Evolutionary conservation across 2,888 invertebrate species (phyloP), one percentile per base, ranked within the genome.

Genomic region (Xylophagus ater): DNA sequence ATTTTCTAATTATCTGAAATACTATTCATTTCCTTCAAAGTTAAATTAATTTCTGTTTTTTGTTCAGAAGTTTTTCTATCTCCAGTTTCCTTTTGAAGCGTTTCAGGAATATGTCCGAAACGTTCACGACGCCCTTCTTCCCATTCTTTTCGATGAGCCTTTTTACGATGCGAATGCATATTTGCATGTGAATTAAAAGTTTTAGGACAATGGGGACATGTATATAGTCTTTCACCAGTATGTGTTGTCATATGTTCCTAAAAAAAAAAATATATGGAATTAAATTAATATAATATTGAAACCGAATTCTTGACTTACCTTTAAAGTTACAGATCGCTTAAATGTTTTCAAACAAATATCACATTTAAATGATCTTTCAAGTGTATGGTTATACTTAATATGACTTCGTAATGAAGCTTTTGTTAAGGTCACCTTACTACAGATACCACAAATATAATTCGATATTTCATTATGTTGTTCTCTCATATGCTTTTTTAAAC

Each of bases 381-480:
- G 32, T 20, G 28, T 34, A 40, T 47, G 47, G 5, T 43, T 40
- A 17, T 41, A 43, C 3, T 34, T 33, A 12, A 41, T 45, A 18
- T 47, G 47, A 20, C 42, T 45, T 24, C 36, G 34, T 21, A 47
- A 24, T 13, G 44, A 44, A 18, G 40, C 40, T 21, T 33, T 33
- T 18, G 39, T 43, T 10, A 37, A 37, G 5, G 45, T 40, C 17
- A 24, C 12, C 20, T 47, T 47, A 4, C 57, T 55, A 41, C 62
- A 63, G 52, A 61, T 56, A 2, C 54, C 53, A 34, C 62, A 63
- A 23, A 55, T 55, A 37, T 61, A 57, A 4, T 49, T 35, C n/a
- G 19, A 26, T 2, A 36, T 37, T 4, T 25, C 40, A 10, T 33
- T 25, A 31, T 43, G 43, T 17, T 38, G 31, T 18, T 34, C 23